Conservation (phyloP, 2,888 invertebrate genomes). For the Phengaris arion region DNA sequence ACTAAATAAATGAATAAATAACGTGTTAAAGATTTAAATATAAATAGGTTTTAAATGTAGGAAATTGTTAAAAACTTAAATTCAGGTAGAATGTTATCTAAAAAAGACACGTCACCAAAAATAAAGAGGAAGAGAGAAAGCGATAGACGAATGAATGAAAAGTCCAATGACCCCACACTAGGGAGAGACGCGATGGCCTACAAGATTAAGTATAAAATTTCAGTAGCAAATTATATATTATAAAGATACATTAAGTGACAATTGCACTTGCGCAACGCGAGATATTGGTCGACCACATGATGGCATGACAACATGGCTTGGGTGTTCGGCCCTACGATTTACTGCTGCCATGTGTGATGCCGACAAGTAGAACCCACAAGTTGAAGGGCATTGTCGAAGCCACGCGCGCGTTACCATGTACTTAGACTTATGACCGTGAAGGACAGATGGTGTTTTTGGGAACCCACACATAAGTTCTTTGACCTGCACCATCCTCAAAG, state of each 20-base stretch:
- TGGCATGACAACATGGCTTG: conserved; percentile 61
- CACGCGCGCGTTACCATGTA: neutral
- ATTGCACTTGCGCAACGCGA: conserved; percentile 55
- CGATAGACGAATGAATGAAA: neutral
- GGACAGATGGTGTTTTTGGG: neutral
- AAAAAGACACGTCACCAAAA: neutral
- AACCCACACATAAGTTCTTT: neutral
- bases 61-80: neutral
- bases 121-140: conserved; percentile 1
- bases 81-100: neutral
- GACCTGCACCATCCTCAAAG: neutral
- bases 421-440: conserved; percentile 11
- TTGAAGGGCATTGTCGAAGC: neutral
- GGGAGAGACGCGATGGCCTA: conserved; percentile 15
- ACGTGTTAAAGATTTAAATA: neutral
- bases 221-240: neutral
- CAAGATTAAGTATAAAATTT: neutral
- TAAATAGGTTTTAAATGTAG: neutral
- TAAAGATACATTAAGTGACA: conserved; percentile 39
- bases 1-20: too few relatives aligned
- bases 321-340: conserved; percentile 57
- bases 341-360: conserved; percentile 61
- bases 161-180: conserved; percentile 26
- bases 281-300: conserved; percentile 63
- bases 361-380: conserved; percentile 36